Conservation (phyloP, 2,797 vertebrate genomes). For the Onychomys leucogaster region DNA sequence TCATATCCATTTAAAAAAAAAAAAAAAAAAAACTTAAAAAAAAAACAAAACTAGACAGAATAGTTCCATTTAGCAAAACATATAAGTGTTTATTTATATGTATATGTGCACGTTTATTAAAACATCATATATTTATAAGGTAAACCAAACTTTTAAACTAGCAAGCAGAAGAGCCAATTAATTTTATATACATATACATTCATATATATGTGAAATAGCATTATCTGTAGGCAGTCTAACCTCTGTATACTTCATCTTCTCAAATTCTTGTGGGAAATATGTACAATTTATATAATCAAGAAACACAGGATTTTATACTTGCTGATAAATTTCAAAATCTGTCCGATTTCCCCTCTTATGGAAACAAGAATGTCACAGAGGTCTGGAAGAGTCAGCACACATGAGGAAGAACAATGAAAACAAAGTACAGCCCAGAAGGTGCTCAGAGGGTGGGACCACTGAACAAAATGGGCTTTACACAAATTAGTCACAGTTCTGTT, state of each 20-base stretch:
- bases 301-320: not conserved
- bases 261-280: not conserved
- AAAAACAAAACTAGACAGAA: not conserved
- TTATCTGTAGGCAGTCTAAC: not conserved
- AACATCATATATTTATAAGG: conserved; percentile 31
- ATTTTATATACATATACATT: not conserved
- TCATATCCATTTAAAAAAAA: conserved; percentile 8
- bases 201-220: not conserved
- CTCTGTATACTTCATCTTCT: conserved; percentile 23
- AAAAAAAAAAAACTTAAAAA: conserved; percentile 28
- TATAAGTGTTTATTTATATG: not conserved
- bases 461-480: not conserved
- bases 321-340: conserved; percentile 47
- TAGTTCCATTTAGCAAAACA: conserved; percentile 31
- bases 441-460: not conserved
- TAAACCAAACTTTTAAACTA: conserved; percentile 53
- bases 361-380: not conserved
- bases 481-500: not conserved
- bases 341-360: not conserved
- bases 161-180: conserved; percentile 19
- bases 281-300: not conserved
- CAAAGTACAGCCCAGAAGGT: not conserved
- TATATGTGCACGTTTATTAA: not conserved
- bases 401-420: not conserved
- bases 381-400: not conserved